Conservation (phyloP, 2,113 vertebrate genomes). For the Aix galericulata region DNA sequence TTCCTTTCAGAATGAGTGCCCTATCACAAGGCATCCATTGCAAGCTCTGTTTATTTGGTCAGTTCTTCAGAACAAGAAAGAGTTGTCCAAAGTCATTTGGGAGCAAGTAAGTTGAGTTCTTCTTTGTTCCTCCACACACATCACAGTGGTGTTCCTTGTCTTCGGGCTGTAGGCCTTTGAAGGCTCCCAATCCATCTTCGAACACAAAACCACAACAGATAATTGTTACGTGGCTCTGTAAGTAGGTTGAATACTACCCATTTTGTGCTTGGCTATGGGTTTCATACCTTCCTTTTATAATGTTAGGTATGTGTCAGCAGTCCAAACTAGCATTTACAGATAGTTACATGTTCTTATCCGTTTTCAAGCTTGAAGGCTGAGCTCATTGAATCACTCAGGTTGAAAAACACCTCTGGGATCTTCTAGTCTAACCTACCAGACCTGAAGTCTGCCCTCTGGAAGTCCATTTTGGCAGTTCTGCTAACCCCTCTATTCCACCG, state of each 20-base stretch:
- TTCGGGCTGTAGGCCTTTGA: neutral
- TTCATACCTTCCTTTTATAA: neutral
- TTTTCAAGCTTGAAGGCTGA: neutral
- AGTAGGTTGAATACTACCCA: neutral
- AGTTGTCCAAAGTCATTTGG: slow-evolving; percentile 93
- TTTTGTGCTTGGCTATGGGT: neutral
- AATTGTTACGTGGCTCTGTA: neutral
- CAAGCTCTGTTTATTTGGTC: slow-evolving; percentile 97
- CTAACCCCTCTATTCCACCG: neutral
- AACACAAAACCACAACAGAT: neutral
- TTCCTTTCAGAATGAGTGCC: slow-evolving; percentile 75
- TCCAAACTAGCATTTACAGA: neutral
- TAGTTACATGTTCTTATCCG: neutral
- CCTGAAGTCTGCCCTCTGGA: no score
- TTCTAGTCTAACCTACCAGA: no score
- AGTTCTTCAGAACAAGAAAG: slow-evolving; percentile 91
- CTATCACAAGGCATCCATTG: slow-evolving; percentile 80
- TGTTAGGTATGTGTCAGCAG: neutral
- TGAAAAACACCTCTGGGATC: no score
- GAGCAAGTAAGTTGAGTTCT: slow-evolving; percentile 82
- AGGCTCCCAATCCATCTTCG: neutral
- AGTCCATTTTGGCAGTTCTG: no score
- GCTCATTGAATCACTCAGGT: neutral
- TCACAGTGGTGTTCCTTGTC: neutral
- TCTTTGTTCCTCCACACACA: neutral